Base-by-base conservation (phyloP, 2,888 invertebrate genomes). In the Melanotus villosus region DNA sequence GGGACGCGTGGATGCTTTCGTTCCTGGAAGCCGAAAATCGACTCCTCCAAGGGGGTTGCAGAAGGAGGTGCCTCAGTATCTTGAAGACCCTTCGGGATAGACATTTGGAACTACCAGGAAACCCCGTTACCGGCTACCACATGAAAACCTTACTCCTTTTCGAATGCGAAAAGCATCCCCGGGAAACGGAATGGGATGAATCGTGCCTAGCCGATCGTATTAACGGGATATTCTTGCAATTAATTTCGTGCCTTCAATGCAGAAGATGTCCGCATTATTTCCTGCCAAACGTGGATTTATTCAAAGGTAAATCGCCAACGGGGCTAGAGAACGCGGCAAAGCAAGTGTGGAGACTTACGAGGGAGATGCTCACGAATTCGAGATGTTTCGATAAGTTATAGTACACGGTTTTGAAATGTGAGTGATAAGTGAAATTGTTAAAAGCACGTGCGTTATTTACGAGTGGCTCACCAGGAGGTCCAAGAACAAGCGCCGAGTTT, bases 161-260 rank as follows among this genome's bases (percentile, higher is more conserved):
- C 87, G 98, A 98, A 85, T 98, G 98, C 84, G 97, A 98, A 86
- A 98, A 98, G 84, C 98, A 98, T 84, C 96, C 96, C 2, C 88
- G 94, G 63, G 97, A 97, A 83, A 89, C 92, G 74, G 97, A 98
- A 83, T 98, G 98, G 98, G 96, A 96, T 84, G 97, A 98, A 83
- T 88, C 91, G 0, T 93, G 93, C 73, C 89, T 97, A 70, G 96
- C 95, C 0, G 97, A 98, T 85, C 89, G 96, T 57, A 92, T 97
- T 80, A 96, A 96, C 84, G 97, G 97, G 1, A 96, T 98, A 73
- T 93, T 98, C 76, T 88, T 98, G 73, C 98, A 98, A 86, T 86
- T 98, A 80, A 98, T 98, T 79, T 96, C 96, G n/a, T 97, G 97
- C 83, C 89, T 98, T 74, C 97, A 98, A 85, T 98, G 97, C 83